Evolutionary conservation across 2,113 vertebrate genomes (phyloP), one percentile per base, ranked within the genome.

Genomic region (Cettia cetti): DNA sequence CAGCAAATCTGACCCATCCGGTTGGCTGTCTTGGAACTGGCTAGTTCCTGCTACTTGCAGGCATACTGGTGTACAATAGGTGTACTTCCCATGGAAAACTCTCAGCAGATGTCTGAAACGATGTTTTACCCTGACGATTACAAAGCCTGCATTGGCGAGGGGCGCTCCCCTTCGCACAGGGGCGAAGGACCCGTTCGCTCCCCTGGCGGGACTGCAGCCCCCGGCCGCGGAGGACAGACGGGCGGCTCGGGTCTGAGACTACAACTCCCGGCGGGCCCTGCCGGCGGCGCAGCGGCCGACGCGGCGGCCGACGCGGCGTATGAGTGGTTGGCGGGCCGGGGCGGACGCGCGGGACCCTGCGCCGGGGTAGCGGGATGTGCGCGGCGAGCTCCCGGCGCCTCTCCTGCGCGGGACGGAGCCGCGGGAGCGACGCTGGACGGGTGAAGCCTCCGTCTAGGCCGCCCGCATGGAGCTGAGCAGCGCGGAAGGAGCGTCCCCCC

Each of bases 401-500:
- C 76, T 70, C 28, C 71, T 61, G 71, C 37, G 47, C 52, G 76
- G 91, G 66, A 71, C 77, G 8, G n/a, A 74, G 65, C 56, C 13
- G 66, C 53, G 28, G 37, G 31, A 65, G 69, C 35, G 45, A 37
- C 56, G 66, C 66, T 11, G 80, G n/a, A 65, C 42, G 22, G 14
- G 45, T 7, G 70, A 92, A 77, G 60, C 47, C 52, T 89, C 13
- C 13, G 26, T 45, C 65, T 6, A n/a, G 56, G 14, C 39, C 28
- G 68, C 23, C 77, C n/a, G 15, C 27, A 95, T 96, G 95, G 95
- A 95, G 69, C 77, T 64, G 59, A 90, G 85, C 89, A 26, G 78
- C 60, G 78, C 50, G 5, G 95, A 95, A 44, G 74, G 54, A 23
- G 91, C 64, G 2, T 87, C 78, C 60, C 69, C 39, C 21, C 91